phyloP scores from a whole-genome alignment of 2,888 invertebrate genomes.

The Gari tellinella region DNA sequence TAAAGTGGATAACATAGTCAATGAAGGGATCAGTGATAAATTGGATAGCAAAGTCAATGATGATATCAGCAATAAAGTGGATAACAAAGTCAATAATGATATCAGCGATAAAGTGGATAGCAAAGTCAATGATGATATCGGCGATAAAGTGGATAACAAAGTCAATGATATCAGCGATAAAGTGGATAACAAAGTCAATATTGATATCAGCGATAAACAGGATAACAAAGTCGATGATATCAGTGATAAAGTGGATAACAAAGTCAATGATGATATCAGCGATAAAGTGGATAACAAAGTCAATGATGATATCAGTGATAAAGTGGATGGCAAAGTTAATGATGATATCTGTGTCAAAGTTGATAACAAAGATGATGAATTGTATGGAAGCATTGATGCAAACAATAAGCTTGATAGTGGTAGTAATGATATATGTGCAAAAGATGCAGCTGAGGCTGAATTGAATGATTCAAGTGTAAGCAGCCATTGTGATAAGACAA shows the following conservation, averaged over 20 bases:
- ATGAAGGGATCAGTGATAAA: too few relatives aligned
- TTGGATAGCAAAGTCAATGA: too few relatives aligned
- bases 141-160: too few relatives aligned
- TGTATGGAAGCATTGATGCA: not conserved
- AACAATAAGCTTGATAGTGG: not conserved
- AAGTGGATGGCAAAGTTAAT: not conserved
- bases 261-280: not conserved
- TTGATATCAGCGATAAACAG: not conserved
- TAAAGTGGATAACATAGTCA: too few relatives aligned
- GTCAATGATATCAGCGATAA: too few relatives aligned
- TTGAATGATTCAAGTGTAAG: too few relatives aligned
- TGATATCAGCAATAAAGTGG: too few relatives aligned
- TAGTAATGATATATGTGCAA: not conserved
- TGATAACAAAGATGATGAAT: slow-evolving; percentile 2
- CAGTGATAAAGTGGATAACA: not conserved
- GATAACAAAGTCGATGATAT: slow-evolving; percentile 7
- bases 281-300: slow-evolving; percentile 1
- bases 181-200: not conserved
- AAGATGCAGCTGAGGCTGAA: not conserved
- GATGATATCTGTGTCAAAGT: not conserved
- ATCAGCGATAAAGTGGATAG: too few relatives aligned
- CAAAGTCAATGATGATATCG: too few relatives aligned
- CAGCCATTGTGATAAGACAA: too few relatives aligned
- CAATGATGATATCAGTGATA: not conserved
- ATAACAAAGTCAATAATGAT: too few relatives aligned